Evolutionary conservation across 2,888 invertebrate species (phyloP).

Genomic region (Sphaerophoria taeniata): DNA sequence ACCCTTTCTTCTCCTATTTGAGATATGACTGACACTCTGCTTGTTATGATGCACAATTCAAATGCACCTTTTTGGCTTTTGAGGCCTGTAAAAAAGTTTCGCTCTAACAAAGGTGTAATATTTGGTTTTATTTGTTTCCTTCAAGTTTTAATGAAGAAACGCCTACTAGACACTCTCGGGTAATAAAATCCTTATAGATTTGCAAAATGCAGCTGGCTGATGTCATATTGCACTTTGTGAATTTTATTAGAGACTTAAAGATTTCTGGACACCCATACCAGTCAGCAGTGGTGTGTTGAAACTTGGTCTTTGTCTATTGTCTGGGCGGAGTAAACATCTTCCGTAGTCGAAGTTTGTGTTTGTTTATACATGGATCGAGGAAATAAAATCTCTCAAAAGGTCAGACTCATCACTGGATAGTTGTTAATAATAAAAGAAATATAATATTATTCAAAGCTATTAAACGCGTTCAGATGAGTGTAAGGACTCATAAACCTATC

Average conservation of each 20-base stretch:
- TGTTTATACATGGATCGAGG: conserved; percentile 31
- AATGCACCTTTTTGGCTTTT: conserved; percentile 29
- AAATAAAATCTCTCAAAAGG: conserved; percentile 59
- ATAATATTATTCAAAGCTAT: neutral
- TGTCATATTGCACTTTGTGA: conserved; percentile 56
- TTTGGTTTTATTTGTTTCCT: conserved; percentile 8
- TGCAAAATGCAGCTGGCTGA: conserved; percentile 53
- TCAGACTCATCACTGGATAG: conserved; percentile 40
- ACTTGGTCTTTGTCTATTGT: conserved; percentile 35
- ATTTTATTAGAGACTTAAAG: conserved; percentile 36
- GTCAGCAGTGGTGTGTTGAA: neutral
- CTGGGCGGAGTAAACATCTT: conserved; percentile 37
- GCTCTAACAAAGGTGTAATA: neutral
- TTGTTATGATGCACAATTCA: conserved; percentile 29
- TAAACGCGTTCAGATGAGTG: neutral
- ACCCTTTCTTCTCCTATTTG: conserved; percentile 4
- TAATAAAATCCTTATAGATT: conserved; percentile 68
- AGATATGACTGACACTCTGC: neutral
- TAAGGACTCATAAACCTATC: conserved; percentile 40
- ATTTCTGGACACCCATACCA: neutral
- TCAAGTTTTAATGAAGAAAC: conserved; percentile 24
- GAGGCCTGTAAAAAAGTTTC: conserved; percentile 35
- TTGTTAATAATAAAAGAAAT: conserved; percentile 29
- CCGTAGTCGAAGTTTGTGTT: conserved; percentile 29
- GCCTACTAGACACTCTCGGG: conserved; percentile 53